These are phyloP conservation scores for Dermatemys mawii DNA, from an alignment of 2,113 vertebrate genomes.

Conservation along the genomic window DNA sequence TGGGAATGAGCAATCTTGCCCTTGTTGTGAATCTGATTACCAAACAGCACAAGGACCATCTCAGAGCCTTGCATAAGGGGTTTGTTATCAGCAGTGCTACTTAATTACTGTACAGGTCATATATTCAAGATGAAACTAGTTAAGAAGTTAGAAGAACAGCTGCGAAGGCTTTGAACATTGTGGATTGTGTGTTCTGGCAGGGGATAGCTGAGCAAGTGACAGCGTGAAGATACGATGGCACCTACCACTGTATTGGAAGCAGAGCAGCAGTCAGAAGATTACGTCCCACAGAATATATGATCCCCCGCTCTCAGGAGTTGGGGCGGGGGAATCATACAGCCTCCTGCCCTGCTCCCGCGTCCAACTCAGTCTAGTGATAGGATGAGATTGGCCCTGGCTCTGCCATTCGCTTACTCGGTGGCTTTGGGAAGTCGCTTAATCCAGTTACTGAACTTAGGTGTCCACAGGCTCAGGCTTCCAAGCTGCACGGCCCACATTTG, in stretches of 20 bases:
- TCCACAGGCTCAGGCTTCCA: background rate
- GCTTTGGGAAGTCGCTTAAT: background rate
- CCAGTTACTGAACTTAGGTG: accelerated
- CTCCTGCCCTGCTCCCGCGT: background rate
- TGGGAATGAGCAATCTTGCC: background rate
- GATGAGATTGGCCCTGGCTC: background rate
- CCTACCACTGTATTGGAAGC: background rate
- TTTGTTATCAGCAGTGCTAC: background rate
- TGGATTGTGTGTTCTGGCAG: no score
- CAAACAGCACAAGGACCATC: background rate
- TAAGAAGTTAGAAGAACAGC: background rate
- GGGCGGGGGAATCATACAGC: no score
- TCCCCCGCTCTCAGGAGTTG: no score
- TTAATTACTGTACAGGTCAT: background rate
- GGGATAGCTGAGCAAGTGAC: background rate
- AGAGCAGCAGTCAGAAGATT: background rate
- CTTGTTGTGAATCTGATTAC: background rate
- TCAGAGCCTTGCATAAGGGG: background rate
- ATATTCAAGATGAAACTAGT: background rate
- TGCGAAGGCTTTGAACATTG: accelerated
- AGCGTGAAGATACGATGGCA: background rate
- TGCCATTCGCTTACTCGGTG: background rate
- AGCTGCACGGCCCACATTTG: background rate
- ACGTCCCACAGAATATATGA: accelerated
- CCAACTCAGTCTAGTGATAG: background rate